A percentile compares a stretch with the other conserved stretches of the same genome.
These are phyloP conservation scores for Cephus nigrinus DNA, from an alignment of 2,888 invertebrate species.

Conservation along the genomic window DNA sequence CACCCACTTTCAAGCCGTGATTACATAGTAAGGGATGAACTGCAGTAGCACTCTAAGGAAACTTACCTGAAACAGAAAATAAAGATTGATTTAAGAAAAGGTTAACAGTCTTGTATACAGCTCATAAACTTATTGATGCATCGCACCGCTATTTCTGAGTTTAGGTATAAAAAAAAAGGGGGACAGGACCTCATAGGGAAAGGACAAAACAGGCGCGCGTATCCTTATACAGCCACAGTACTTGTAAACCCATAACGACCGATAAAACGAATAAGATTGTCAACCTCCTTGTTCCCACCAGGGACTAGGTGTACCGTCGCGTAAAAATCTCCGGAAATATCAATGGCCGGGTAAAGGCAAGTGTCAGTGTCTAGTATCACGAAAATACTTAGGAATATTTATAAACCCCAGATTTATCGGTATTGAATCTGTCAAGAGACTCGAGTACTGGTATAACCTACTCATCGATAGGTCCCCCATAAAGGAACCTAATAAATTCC, in stretches of 20 bases:
- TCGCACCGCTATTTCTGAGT: not conserved
- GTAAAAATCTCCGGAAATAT: not conserved
- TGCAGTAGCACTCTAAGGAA: not conserved
- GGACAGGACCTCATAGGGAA: not conserved
- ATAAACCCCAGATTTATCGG: not conserved
- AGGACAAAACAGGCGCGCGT: not conserved
- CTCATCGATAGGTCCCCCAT: not conserved
- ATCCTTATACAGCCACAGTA: not conserved
- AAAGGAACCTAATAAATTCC: not conserved
- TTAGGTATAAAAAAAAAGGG: not conserved
- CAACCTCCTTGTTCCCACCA: not conserved
- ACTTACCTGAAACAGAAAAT: conserved; percentile 39
- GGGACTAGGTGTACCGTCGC: not conserved
- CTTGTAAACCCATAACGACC: not conserved
- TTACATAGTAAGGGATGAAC: not conserved
- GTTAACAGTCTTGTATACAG: not conserved
- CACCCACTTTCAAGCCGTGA: not conserved
- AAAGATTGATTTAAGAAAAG: not conserved
- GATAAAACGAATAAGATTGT: not conserved
- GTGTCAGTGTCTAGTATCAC: not conserved
- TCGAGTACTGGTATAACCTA: not conserved
- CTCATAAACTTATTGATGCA: not conserved
- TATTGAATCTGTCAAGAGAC: not conserved
- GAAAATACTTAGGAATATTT: not conserved
- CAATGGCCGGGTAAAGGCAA: not conserved